Percentiles rank a stretch among this genome's conserved stretches.
These are phyloP conservation scores for Bostrychus sinensis DNA, from an alignment of 2,113 vertebrate genomes.

Conservation along the genomic window DNA sequence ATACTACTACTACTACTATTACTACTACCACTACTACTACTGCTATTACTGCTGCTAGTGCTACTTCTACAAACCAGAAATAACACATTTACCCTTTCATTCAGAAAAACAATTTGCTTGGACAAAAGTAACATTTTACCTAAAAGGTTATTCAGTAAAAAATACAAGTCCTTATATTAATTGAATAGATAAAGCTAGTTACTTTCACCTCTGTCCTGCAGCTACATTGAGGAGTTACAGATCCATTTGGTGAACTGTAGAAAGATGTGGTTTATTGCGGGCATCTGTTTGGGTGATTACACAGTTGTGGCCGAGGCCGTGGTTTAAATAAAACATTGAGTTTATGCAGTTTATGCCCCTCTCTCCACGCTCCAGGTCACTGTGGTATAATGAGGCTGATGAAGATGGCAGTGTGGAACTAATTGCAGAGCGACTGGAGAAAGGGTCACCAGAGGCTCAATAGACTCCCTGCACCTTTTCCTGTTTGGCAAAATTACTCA, in stretches of 20 bases:
- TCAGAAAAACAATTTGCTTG: no score
- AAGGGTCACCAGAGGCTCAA: constrained; percentile 25
- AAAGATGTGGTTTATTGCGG: background rate
- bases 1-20: no score
- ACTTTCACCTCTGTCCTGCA: no score
- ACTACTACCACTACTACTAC: no score
- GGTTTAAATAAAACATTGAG: constrained; percentile 56
- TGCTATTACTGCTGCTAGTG: no score
- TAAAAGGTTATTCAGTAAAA: no score
- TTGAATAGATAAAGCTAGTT: no score
- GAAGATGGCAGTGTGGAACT: constrained; percentile 31
- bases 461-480: background rate
- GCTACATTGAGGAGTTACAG: background rate
- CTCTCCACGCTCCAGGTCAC: constrained; percentile 45
- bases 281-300: constrained; percentile 17
- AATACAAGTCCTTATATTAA: no score
- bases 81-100: no score
- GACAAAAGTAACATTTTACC: no score
- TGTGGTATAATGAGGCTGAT: constrained; percentile 55
- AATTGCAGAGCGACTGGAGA: constrained; percentile 42
- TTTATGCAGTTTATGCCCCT: constrained; percentile 36
- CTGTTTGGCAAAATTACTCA: background rate
- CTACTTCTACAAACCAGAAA: no score
- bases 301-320: constrained; percentile 8
- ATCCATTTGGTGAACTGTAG: constrained; percentile 7